phyloP scores from a whole-genome alignment of 2,888 invertebrate genomes.

The Carcina quercana region DNA sequence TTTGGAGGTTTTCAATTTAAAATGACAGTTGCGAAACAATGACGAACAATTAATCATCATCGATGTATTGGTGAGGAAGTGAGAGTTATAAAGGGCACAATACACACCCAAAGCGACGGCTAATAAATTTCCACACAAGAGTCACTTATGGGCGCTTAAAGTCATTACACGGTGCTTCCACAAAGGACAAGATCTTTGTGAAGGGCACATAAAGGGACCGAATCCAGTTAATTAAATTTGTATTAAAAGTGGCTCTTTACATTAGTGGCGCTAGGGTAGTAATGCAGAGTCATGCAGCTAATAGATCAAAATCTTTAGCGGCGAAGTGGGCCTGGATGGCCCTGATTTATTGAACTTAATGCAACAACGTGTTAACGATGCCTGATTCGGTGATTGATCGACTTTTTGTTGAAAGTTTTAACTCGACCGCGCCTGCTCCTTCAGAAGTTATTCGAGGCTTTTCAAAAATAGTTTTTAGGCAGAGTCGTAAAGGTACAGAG shows the following conservation, averaged over 20 bases:
- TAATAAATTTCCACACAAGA: slow-evolving; percentile 65
- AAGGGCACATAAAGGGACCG: slow-evolving; percentile 52
- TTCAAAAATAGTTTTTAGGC: no score
- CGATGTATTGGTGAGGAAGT: slow-evolving; percentile 34
- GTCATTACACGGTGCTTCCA: slow-evolving; percentile 64
- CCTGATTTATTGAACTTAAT: slow-evolving; percentile 59
- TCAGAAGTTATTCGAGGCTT: slow-evolving; percentile 10
- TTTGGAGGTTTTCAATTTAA: slow-evolving; percentile 24
- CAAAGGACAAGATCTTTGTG: slow-evolving; percentile 57
- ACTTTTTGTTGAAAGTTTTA: slow-evolving; percentile 47
- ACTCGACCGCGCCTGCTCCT: slow-evolving; percentile 44
- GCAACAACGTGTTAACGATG: slow-evolving; percentile 60
- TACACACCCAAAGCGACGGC: slow-evolving; percentile 44
- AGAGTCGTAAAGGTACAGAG: no score
- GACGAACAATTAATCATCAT: slow-evolving; percentile 49
- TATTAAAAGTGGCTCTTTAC: slow-evolving; percentile 65
- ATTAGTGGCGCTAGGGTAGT: slow-evolving; percentile 47
- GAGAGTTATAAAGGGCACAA: slow-evolving; percentile 46
- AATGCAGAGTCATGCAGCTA: slow-evolving; percentile 58
- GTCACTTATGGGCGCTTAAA: slow-evolving; percentile 62
- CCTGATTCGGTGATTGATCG: slow-evolving; percentile 67
- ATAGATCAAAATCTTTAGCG: slow-evolving; percentile 67
- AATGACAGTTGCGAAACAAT: slow-evolving; percentile 32
- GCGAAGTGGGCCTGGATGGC: slow-evolving; percentile 52
- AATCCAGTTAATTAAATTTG: slow-evolving; percentile 70